Evolutionary conservation across 2,113 vertebrate species (phyloP), one percentile per base, ranked within the genome.

Genomic region (Mustelus asterias): DNA sequence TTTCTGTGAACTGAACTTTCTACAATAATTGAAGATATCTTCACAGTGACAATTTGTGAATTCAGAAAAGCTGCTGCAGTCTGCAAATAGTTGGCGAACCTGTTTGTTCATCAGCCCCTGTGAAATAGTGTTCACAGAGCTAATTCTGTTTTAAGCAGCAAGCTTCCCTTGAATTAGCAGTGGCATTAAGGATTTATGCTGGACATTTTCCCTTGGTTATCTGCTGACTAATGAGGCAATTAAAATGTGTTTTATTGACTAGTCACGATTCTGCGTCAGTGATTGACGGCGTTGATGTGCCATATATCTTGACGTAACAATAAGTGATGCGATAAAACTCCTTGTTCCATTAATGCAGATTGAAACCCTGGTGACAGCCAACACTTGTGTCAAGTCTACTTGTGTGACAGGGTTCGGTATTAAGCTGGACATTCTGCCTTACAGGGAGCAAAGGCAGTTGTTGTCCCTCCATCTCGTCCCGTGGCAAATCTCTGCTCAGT

Each of bases 1-100:
- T 83, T 83, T 83, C 86, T 54, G 86, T 54, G 86, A 89, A 48
- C 24, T 89, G 58, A 92, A 92, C 54, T 92, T 92, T 63, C 58
- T 60, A 18, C 54, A 60, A 4, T 92, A 92, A 92, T 92, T 92
- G 33, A n/a, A 92, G 54, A 63, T 33, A 63, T 33, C 4, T 63
- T 2, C 54, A 60, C 54, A 16, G 18, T 29, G 18, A 63, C 88
- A 63, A 92, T 11, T 58, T 29, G 10, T 58, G 48, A 58, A 89
- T 48, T 48, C 86, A 89, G 86, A 29, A 58, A 89, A 58, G 22
- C 86, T 89, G 48, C 13, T 58, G 48, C 48, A 89, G 86, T 92
- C 58, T 60, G 29, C 29, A n/a, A 63, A 60, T 63, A 8, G 58
- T 63, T n/a, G 88, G 58, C 88, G 29, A 54, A 90, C 48, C 10